Evolutionary conservation across 2,797 vertebrate species (phyloP).

Genomic region (Catamblyrhynchus diadema): DNA sequence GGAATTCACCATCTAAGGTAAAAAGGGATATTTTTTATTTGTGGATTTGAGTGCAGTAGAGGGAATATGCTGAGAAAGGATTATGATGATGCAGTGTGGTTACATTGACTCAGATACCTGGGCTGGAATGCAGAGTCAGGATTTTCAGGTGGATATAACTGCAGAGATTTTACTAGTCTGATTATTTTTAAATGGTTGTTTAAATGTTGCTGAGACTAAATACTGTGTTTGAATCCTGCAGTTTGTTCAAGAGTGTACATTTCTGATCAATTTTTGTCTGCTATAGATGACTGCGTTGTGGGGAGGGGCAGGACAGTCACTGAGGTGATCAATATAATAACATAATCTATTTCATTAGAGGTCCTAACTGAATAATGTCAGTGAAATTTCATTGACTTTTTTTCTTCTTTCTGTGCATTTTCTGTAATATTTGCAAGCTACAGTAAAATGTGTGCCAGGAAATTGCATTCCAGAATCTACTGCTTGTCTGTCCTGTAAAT

Average conservation of each 20-base stretch:
- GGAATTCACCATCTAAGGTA: slow-evolving; percentile 70
- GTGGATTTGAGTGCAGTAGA: slow-evolving; percentile 38
- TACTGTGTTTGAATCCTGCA: not conserved
- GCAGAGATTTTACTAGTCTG: not conserved
- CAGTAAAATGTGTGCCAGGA: not conserved
- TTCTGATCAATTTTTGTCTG: slow-evolving; percentile 23
- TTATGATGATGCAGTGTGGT: slow-evolving; percentile 41
- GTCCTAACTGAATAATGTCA: slow-evolving; percentile 25
- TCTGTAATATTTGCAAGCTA: not conserved
- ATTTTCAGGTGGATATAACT: slow-evolving; percentile 13
- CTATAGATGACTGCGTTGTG: slow-evolving; percentile 15
- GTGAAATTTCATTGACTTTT: not conserved
- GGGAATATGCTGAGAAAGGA: slow-evolving; percentile 59
- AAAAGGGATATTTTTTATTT: slow-evolving; percentile 57
- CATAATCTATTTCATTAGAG: slow-evolving; percentile 50
- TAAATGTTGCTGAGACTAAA: not conserved
- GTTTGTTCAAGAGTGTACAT: not conserved
- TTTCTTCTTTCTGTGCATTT: not conserved
- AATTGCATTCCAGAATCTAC: not conserved
- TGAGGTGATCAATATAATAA: slow-evolving; percentile 19
- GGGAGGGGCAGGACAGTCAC: slow-evolving; percentile 56
- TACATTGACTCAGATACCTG: slow-evolving; percentile 38
- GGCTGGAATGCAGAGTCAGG: slow-evolving; percentile 46
- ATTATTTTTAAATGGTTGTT: not conserved
- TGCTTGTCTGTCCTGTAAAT: slow-evolving; percentile 23